A percentile compares a stretch with the other conserved stretches of the same genome.
Conservation (phyloP, 2,797 vertebrate species). For the Myotis findleyi region DNA sequence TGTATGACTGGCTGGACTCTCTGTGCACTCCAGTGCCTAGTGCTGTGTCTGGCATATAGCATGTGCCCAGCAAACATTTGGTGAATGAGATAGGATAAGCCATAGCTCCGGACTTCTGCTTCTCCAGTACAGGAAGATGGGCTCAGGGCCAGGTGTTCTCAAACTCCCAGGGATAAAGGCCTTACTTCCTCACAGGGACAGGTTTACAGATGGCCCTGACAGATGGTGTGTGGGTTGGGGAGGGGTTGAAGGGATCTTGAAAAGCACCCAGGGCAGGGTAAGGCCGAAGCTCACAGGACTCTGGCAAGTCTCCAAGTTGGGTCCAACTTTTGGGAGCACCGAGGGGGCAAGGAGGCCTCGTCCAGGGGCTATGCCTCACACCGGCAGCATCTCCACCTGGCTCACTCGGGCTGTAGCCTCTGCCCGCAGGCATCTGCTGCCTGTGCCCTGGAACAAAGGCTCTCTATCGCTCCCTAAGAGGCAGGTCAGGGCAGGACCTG, state of each 20-base stretch:
- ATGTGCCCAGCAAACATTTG: not conserved
- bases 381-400: not conserved
- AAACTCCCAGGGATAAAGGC: not conserved
- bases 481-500: slow-evolving; percentile 48
- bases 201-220: not conserved
- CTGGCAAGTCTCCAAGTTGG: not conserved
- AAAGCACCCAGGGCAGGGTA: not conserved
- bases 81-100: not conserved
- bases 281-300: not conserved
- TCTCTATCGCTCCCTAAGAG: not conserved
- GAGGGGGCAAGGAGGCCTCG: accelerated
- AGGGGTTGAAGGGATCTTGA: not conserved
- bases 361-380: not conserved
- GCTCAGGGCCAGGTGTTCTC: not conserved
- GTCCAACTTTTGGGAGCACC: not conserved
- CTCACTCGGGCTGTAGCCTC: not conserved
- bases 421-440: not conserved
- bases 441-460: slow-evolving; percentile 55
- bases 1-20: not conserved
- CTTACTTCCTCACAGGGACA: not conserved
- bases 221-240: not conserved
- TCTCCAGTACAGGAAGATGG: not conserved
- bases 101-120: not conserved
- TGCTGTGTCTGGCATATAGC: not conserved
- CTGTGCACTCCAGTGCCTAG: not conserved